phyloP scores from a whole-genome alignment of 2,888 invertebrate species.

The Heliconius aoede region DNA sequence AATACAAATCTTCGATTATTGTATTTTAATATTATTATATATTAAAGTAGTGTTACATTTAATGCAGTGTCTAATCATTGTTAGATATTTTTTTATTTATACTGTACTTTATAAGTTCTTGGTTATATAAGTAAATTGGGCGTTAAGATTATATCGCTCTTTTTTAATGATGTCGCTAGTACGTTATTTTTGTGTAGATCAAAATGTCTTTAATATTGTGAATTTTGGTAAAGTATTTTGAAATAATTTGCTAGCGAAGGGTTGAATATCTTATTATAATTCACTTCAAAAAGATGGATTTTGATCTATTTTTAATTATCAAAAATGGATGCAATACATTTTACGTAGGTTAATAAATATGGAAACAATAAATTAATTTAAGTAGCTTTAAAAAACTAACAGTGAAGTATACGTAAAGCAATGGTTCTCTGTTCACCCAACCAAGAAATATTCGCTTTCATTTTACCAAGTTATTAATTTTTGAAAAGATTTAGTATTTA shows the following conservation, averaged over 20 bases:
- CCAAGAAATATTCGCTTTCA: neutral
- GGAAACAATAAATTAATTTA: slow-evolving; percentile 20
- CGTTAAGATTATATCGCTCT: neutral
- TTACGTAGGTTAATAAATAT: neutral
- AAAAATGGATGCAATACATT: slow-evolving; percentile 31
- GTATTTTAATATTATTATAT: slow-evolving; percentile 33
- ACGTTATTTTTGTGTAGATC: neutral
- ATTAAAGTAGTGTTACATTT: slow-evolving; percentile 40
- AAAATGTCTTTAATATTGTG: neutral
- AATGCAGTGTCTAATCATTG: slow-evolving; percentile 35
- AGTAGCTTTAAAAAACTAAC: slow-evolving; percentile 13
- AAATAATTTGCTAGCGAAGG: neutral
- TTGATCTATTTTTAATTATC: neutral
- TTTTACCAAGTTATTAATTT: neutral
- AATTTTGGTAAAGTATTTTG: neutral
- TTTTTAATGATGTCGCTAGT: neutral
- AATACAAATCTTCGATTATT: slow-evolving; percentile 6
- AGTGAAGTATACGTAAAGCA: neutral
- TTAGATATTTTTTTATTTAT: slow-evolving; percentile 20
- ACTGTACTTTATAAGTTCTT: slow-evolving; percentile 19
- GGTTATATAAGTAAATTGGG: neutral
- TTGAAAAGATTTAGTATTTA: neutral
- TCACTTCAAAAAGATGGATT: neutral
- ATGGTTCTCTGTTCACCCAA: neutral
- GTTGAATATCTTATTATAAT: neutral